Base-by-base conservation (phyloP, 2,113 vertebrate genomes). In the Toxostoma redivivum region DNA sequence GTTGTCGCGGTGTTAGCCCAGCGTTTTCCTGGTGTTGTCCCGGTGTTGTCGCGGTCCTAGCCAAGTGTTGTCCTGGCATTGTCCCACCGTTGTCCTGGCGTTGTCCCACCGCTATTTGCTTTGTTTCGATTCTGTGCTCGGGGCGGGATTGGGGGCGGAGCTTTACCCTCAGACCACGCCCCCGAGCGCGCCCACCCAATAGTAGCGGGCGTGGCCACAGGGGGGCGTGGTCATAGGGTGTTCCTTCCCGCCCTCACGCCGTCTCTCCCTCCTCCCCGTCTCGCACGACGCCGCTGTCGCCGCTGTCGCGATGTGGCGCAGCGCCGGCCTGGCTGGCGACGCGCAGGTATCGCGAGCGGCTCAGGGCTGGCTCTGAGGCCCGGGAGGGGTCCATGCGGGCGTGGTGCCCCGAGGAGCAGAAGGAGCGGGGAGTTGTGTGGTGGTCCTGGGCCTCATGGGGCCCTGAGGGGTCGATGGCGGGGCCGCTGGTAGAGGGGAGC, bases 131-230 rank as follows among this genome's bases (percentile, higher is more conserved):
- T n/a, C n/a, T n/a, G n/a, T n/a, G n/a, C n/a, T 30, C 28, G 2
- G 6, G 5, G 8, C 21, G 25, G 15, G 7, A 0, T 10, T 9
- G 25, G 3, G 30, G 85, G 76, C 66, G 86, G 76, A 7, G 76
- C 58, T 21, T 5, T 28, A 10, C 56, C 25, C 64, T 51, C n/a
- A 3, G 0, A 1, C 5, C 44, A 1, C 64, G 1, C 15, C 40
- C 9, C 13, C 1, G 0, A 0, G 0, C 1, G 0, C 7, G 0
- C 5, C 13, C 8, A 1, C 0, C 31, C 47, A 35, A 20, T 9
- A 1, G 0, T 18, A 10, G 19, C 0, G 6, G 42, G 50, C 35
- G 35, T 1, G 23, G 2, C 12, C 28, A 2, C 2, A 0, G 0
- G 35, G 14, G n/a, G 44, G 81, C 42, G 88, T 17, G 48, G 79